Base-by-base conservation (phyloP, 2,888 invertebrate genomes). In the Cantharis rustica region DNA sequence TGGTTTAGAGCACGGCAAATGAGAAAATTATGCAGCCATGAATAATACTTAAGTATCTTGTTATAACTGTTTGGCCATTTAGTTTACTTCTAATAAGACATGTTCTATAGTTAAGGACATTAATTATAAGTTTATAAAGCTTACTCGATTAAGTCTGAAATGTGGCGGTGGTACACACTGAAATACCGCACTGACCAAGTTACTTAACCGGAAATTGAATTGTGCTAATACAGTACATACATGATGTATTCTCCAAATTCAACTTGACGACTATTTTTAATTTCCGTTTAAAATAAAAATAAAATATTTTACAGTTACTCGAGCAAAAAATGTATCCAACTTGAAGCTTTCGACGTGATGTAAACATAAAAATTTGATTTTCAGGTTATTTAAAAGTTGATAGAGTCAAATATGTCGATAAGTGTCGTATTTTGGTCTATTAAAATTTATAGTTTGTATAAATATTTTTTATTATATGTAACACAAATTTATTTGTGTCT, bases 71-170 rank as follows among this genome's bases (percentile, higher is more conserved):
- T 66, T 66, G 69, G 71, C 62, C 27, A 69, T 76, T 66, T 61
- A 72, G 72, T 75, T 72, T 75, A 71, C 72, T 26, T 62, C 64
- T 75, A 75, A 74, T 74, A 71, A 73, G 71, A 77, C 71, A 63
- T 73, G 68, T 71, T 68, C 68, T 71, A 73, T 71, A 77, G 70
- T 71, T 69, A 47, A 31, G 16, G 70, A 79, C 79, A 80, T 81
- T 81, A 81, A 81, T 81, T 81, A 80, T 76, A 81, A 80, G 77
- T 81, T 81, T 79, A 75, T 73, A 73, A 62, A 20, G 64, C 63
- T 68, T 61, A 69, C 68, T 71, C 27, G 71, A 70, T 75, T 71
- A 15, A 71, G 64, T 66, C 23, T 66, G 23, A 66, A 66, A 66
- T 66, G 17, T 66, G 23, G 64, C n/a, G 17, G 9, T 23, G 13